Base-by-base conservation (phyloP, 2,797 vertebrate genomes). In the Allobates femoralis region DNA sequence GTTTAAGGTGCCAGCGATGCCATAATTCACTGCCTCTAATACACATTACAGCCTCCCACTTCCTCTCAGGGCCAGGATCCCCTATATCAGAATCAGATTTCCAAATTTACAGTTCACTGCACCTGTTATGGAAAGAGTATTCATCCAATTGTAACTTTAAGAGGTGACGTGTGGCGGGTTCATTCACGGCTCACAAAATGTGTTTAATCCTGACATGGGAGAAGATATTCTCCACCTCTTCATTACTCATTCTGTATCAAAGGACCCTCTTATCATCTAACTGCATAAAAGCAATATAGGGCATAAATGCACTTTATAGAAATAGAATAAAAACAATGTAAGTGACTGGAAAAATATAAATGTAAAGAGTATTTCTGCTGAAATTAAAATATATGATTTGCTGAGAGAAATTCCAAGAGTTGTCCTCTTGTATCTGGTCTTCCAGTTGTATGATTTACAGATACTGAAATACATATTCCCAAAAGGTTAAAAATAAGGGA, bases 91-190 rank as follows among this genome's bases (percentile, higher is more conserved):
- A 88, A 77, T 88, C 87, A 77, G 19, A 88, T 88, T 88, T 51
- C 51, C 32, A 77, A 53, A 67, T 84, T 69, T 60, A 81, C 78
- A 81, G 34, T 41, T 81, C 26, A 41, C 18, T 77, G 83, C 87
- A 88, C 87, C 87, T 88, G 87, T 88, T 69, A 88, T 85, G 67
- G 71, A 81, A 81, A 73, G 73, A 75, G 58, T 46, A 76, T 81
- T 79, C 50, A 46, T 51, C 41, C 21, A 58, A 37, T 66, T 81
- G 79, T 66, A 69, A 81, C 60, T 81, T 75, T 62, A 73, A 34
- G 66, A 84, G 73, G 80, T 53, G 80, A 81, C 28, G 60, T 67
- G 76, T 81, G 58, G 67, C 55, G n/a, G 76, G 19, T 56, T 62
- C 23, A 77, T 28, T 79, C 76, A 41, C 51, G 66, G 37, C 32